Percentiles rank a stretch among this genome's conserved stretches.
These are phyloP conservation scores for Sphecodes monilicornis DNA, from an alignment of 2,888 invertebrate genomes.

Conservation along the genomic window DNA sequence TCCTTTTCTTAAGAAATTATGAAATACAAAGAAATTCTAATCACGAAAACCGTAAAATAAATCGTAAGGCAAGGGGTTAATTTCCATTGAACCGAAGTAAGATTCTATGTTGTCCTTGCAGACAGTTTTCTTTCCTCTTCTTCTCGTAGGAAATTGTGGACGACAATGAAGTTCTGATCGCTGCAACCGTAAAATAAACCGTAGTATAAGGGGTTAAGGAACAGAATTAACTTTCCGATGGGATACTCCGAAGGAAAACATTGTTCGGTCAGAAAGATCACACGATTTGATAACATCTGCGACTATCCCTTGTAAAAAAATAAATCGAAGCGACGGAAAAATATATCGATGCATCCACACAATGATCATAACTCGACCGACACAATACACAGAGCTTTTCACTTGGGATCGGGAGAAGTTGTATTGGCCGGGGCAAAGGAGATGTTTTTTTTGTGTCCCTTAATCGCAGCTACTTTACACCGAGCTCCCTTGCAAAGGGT, in stretches of 20 bases:
- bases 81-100: too few relatives aligned
- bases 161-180: neutral
- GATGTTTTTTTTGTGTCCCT: conserved; percentile 59
- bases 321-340: conserved; percentile 51
- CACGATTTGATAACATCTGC: neutral
- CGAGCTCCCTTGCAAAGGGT: conserved; percentile 54
- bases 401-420: conserved; percentile 49
- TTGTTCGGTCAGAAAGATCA: neutral
- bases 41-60: too few relatives aligned
- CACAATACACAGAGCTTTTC: conserved; percentile 47
- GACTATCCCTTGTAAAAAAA: conserved; percentile 1
- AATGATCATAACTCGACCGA: neutral
- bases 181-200: neutral
- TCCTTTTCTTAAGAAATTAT: too few relatives aligned
- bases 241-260: neutral
- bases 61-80: too few relatives aligned
- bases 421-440: conserved; percentile 41
- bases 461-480: conserved; percentile 70
- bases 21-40: too few relatives aligned
- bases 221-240: neutral
- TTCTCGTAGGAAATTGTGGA: too few relatives aligned
- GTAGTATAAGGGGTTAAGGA: neutral
- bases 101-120: too few relatives aligned
- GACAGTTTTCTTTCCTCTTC: too few relatives aligned
- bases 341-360: conserved; percentile 63